These are phyloP conservation scores for Zaprionus gabonicus DNA, from an alignment of 1,140 invertebrate genomes.

Conservation along the genomic window DNA sequence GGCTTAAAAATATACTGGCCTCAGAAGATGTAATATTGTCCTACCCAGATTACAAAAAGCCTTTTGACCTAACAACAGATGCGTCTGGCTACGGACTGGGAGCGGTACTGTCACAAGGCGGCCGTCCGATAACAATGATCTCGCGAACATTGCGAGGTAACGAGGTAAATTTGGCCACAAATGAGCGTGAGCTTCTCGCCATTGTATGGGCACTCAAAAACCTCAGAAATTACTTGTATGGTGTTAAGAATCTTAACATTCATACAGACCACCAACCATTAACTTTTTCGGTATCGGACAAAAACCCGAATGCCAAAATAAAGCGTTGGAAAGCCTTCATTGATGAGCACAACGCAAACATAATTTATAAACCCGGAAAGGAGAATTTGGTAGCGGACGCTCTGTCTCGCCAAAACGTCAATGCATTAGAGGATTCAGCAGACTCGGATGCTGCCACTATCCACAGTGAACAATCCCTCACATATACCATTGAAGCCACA, in stretches of 20 bases:
- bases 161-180: too few relatives aligned
- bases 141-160: too few relatives aligned
- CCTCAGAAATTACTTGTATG: constrained; percentile 71
- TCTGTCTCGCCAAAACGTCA: constrained; percentile 6
- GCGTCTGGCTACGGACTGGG: too few relatives aligned
- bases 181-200: too few relatives aligned
- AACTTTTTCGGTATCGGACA: constrained; percentile 83
- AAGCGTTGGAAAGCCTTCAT: constrained; percentile 85
- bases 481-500: constrained; percentile 4
- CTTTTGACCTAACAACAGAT: too few relatives aligned
- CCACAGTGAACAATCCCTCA: not conserved
- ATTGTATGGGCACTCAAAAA: not conserved
- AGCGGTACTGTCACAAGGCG: too few relatives aligned
- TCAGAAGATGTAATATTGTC: too few relatives aligned
- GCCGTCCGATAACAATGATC: too few relatives aligned
- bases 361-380: constrained; percentile 84
- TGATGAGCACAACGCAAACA: constrained; percentile 78
- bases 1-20: too few relatives aligned
- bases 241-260: constrained; percentile 84
- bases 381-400: constrained; percentile 69
- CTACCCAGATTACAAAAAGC: too few relatives aligned
- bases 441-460: not conserved
- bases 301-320: constrained; percentile 84
- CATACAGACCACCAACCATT: constrained; percentile 86
- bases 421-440: constrained; percentile 5